Percentiles rank a stretch among this genome's conserved stretches.
Conservation (phyloP, 2,113 vertebrate genomes). For the Gasterosteus aculeatus region DNA sequence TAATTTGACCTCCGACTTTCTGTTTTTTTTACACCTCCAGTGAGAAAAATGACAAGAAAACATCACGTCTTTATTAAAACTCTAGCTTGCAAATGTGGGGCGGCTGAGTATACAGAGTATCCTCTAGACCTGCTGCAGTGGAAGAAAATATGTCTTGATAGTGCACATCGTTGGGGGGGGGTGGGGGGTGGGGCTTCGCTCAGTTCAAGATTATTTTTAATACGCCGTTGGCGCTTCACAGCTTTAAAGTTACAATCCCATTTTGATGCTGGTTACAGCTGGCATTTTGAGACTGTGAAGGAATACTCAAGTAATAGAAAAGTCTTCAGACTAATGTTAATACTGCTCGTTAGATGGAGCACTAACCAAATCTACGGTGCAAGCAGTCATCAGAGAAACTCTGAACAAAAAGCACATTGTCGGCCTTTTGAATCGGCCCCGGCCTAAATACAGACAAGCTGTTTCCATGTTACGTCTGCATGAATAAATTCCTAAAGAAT, state of each 20-base stretch:
- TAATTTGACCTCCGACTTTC: neutral
- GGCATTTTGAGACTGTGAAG: neutral
- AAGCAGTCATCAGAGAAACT: neutral
- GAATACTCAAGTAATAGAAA: neutral
- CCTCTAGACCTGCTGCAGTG: neutral
- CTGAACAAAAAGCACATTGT: neutral
- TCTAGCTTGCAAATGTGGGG: constrained; percentile 6
- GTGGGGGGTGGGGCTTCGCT: neutral
- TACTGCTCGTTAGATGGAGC: neutral
- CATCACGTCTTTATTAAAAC: constrained; percentile 27
- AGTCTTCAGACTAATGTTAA: neutral
- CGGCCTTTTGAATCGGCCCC: constrained; percentile 30
- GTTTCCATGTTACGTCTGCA: constrained; percentile 27
- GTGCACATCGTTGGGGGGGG: neutral
- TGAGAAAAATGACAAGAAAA: constrained; percentile 31
- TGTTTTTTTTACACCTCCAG: neutral
- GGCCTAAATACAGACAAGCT: constrained; percentile 27
- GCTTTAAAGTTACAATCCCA: neutral
- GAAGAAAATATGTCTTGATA: neutral
- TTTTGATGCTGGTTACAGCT: neutral
- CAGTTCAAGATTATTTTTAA: neutral
- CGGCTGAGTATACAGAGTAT: constrained; percentile 2
- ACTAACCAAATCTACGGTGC: neutral
- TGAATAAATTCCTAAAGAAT: constrained; percentile 37
- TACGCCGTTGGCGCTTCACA: neutral